Percentiles rank a stretch among this genome's conserved stretches.
Conservation (phyloP, 2,888 invertebrate species). For the Plagiodera versicolora region DNA sequence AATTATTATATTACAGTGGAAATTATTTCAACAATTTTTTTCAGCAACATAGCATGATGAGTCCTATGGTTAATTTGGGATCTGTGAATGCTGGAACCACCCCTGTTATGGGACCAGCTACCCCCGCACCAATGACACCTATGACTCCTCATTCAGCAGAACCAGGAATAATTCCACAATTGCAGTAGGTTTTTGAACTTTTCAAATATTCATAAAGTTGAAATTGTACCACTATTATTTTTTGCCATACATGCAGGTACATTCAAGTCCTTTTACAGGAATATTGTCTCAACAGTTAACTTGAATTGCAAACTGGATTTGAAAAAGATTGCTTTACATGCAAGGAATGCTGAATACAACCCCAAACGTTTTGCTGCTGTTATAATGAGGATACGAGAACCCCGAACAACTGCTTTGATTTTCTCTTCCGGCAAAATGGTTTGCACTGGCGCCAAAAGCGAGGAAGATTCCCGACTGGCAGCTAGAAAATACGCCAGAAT, state of each 20-base stretch:
- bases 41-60: slow-evolving; percentile 70
- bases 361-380: slow-evolving; percentile 99
- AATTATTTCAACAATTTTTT: too few relatives aligned
- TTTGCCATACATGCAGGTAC: too few relatives aligned
- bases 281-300: slow-evolving; percentile 98
- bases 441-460: slow-evolving; percentile 84
- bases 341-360: slow-evolving; percentile 98
- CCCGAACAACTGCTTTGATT: slow-evolving; percentile 82
- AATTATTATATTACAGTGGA: too few relatives aligned
- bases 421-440: slow-evolving; percentile 88
- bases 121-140: slow-evolving; percentile 80
- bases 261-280: slow-evolving; percentile 59
- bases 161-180: slow-evolving; percentile 89
- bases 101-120: slow-evolving; percentile 71
- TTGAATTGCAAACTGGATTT: slow-evolving; percentile 92
- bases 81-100: slow-evolving; percentile 64
- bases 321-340: slow-evolving; percentile 95
- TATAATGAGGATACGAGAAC: slow-evolving; percentile 92
- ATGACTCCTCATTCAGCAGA: slow-evolving; percentile 93
- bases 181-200: slow-evolving; percentile 69
- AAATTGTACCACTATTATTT: too few relatives aligned
- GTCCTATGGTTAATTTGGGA: slow-evolving; percentile 71
- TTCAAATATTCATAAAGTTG: not conserved
- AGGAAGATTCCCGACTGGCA: slow-evolving; percentile 73
- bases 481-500: slow-evolving; percentile 82